Evolutionary conservation across 1,140 invertebrate genomes (phyloP), one percentile per base, ranked within the genome.

Genomic region (Papilio machaon): DNA sequence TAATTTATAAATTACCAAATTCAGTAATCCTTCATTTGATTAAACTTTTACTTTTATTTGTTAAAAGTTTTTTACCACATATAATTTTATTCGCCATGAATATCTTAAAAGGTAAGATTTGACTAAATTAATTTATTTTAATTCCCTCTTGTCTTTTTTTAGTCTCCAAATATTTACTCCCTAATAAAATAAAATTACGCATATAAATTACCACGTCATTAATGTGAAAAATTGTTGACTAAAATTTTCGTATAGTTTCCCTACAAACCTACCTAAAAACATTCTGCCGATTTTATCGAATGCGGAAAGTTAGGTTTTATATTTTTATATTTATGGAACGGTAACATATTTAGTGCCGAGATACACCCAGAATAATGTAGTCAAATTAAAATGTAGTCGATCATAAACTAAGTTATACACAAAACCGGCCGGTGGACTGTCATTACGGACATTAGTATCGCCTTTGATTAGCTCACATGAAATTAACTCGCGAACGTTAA

Each of bases 381-480:
- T 30, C 23, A 2, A 30, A 8, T 58, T 58, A 58, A 58, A 64
- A 64, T 64, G 23, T 30, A 64, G 60, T 64, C 17, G 54, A 58
- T 58, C 60, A 64, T 30, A 64, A 30, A 64, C 23, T 64, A 30
- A 64, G 60, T 64, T 30, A 9, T 3, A 30, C 23, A 64, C 60
- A 64, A 58, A 58, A 64, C 60, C 19, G 60, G 60, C 60, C 60
- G 60, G 60, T 9, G 23, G 19, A 13, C 23, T 5, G 23, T 64
- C 19, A 64, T 64, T 64, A 64, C 23, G 19, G 30, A 38, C 64
- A 70, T 70, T 70, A 70, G 11, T 70, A 15, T 35, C 64, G 30
- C 30, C 64, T 35, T 70, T 17, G 64, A 70, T 70, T 70, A 70
- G 64, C 64, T 70, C 11, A 70, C 64, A 38, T 70, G 64, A 70